Evolutionary conservation across 1,140 invertebrate species (phyloP).

Genomic region (Procambarus clarkii): DNA sequence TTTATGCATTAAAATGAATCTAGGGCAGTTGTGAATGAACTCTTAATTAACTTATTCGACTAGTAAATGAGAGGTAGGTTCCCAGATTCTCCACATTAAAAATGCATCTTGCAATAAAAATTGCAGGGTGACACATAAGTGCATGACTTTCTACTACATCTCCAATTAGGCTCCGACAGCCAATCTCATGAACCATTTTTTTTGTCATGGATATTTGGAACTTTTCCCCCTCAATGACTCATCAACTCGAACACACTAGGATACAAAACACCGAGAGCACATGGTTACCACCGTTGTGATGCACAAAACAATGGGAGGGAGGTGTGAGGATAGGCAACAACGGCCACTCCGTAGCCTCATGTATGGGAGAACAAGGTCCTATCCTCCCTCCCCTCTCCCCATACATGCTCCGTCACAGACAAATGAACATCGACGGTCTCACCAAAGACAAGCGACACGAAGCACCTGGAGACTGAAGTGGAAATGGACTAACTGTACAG

Average conservation of each 20-base stretch:
- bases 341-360: background rate
- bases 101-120: background rate
- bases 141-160: background rate
- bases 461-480: constrained; percentile 45
- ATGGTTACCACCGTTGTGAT: background rate
- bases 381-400: background rate
- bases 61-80: constrained; percentile 4
- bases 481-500: constrained; percentile 38
- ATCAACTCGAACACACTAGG: constrained; percentile 4
- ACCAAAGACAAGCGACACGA: constrained; percentile 52
- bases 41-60: constrained; percentile 3
- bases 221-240: background rate
- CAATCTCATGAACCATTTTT: background rate
- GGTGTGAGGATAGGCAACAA: background rate
- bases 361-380: background rate
- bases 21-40: background rate
- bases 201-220: background rate
- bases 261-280: constrained; percentile 18
- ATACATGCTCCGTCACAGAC: background rate
- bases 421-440: constrained; percentile 8
- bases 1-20: background rate
- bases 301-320: background rate
- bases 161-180: background rate
- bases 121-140: background rate
- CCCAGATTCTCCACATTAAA: background rate